Evolutionary conservation across 2,113 vertebrate genomes (phyloP), one percentile per base, ranked within the genome.

Genomic region (Bujurquina vittata): DNA sequence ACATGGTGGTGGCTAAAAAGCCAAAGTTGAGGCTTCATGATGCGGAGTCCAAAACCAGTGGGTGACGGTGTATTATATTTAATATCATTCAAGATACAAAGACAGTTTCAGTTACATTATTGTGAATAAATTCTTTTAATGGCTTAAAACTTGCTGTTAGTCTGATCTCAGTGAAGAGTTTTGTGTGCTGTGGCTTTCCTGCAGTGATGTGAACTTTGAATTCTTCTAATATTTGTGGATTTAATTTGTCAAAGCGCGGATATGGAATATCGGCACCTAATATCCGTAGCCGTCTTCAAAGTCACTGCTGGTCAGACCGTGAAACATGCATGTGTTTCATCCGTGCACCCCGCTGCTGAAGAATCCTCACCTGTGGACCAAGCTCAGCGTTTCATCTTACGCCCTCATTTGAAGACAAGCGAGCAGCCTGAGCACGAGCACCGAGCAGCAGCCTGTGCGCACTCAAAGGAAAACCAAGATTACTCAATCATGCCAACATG

Each of bases 311-410:
- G 57, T 74, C 3, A 4, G 58, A 72, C 12, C 75, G 40, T 88
- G 31, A 74, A 69, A 33, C 40, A 22, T 46, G 63, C 40, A 61
- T 85, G 74, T 81, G 88, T 85, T 85, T 87, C 72, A 75, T 18
- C 87, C 67, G 2, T n/a, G 67, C 84, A 29, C 79, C 91, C 89
- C 37, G 80, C 92, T 87, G 89, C 87, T 87, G 12, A 84, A 81
- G 83, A 88, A 86, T 89, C 90, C 63, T 84, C 83, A 89, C 86
- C 84, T 90, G 87, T 75, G 83, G 73, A 80, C 63, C 14, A 23
- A 60, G 83, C 87, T 86, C 91, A 72, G 73, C 81, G n/a, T 87
- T 84, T 88, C 82, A 5, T 84, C 63, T 81, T 62, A 72, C 61
- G 37, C 52, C 31, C 43, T 87, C 80, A 76, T 73, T 77, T 65